A percentile compares a stretch with the other conserved stretches of the same genome.
phyloP scores from a whole-genome alignment of 2,797 vertebrate species.

The Typhlichthys eigenmanni region DNA sequence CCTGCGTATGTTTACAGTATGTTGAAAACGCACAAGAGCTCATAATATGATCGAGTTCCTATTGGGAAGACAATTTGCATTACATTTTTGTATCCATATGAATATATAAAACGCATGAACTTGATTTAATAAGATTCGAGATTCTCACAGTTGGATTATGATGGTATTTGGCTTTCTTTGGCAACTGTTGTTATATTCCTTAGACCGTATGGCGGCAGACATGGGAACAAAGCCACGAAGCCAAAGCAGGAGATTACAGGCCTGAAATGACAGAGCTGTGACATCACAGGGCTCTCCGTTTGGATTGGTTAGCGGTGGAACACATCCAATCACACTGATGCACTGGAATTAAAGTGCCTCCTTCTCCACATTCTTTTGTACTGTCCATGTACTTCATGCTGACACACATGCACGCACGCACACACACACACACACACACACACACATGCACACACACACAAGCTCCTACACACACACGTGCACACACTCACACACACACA shows the following conservation, averaged over 20 bases:
- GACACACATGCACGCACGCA: neutral
- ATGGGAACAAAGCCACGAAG: no score
- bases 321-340: conserved; percentile 29
- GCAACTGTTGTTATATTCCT: neutral
- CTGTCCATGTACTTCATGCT: conserved; percentile 17
- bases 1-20: no score
- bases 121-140: neutral
- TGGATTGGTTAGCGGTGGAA: conserved; percentile 13
- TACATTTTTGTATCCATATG: no score
- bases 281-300: conserved; percentile 2
- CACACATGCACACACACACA: conserved; percentile 17
- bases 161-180: neutral
- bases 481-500: neutral
- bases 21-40: no score
- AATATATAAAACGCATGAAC: no score
- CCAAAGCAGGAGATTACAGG: no score
- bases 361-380: conserved; percentile 44
- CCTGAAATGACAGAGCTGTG: no score
- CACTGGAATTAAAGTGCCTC: conserved; percentile 22
- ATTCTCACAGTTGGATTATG: neutral
- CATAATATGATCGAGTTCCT: no score
- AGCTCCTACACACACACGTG: conserved; percentile 4
- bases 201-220: neutral
- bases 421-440: conserved; percentile 27
- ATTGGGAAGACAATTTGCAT: no score